Conservation (phyloP, 1,140 invertebrate genomes). For the Eubasilissa regina region DNA sequence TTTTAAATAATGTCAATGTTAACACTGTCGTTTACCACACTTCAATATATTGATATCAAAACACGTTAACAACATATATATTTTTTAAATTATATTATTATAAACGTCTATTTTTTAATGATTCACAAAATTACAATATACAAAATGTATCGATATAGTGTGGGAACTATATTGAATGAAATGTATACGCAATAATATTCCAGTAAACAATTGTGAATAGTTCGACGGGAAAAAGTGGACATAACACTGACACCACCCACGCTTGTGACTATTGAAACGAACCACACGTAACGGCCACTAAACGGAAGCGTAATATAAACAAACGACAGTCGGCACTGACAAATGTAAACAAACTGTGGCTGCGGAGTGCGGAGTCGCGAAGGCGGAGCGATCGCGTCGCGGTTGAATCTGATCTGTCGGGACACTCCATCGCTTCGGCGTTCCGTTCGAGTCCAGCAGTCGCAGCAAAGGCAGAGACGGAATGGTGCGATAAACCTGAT, state of each 20-base stretch:
- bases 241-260: background rate
- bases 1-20: too few relatives aligned
- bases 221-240: too few relatives aligned
- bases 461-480: background rate
- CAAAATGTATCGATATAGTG: too few relatives aligned
- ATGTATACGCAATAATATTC: too few relatives aligned
- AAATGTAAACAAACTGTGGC: background rate
- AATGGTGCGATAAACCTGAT: background rate
- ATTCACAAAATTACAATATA: too few relatives aligned
- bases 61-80: too few relatives aligned
- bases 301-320: background rate
- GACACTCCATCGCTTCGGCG: background rate
- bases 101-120: too few relatives aligned
- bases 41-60: too few relatives aligned
- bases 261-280: background rate
- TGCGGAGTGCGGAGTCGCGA: background rate
- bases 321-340: slow-evolving; percentile 5
- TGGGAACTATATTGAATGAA: too few relatives aligned
- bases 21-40: too few relatives aligned
- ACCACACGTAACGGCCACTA: background rate
- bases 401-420: background rate
- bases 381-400: background rate
- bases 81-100: too few relatives aligned
- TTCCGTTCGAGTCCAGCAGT: background rate
- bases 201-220: too few relatives aligned